Conservation (phyloP, 1,140 invertebrate genomes). For the Daktulosphaira vitifoliae region DNA sequence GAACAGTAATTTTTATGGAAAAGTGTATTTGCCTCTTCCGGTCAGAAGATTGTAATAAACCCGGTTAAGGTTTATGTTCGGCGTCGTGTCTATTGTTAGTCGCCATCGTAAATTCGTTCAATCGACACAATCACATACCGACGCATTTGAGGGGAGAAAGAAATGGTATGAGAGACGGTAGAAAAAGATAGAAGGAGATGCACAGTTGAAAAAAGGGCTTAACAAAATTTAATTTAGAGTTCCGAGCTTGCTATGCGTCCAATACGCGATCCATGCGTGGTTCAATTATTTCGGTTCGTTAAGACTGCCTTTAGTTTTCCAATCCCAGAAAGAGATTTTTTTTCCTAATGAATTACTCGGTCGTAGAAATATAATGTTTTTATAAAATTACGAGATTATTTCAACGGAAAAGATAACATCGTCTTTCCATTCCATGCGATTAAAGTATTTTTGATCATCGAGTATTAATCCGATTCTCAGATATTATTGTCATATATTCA, state of each 20-base stretch:
- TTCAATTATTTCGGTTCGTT: slow-evolving; percentile 34
- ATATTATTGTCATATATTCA: no score
- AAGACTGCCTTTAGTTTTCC: slow-evolving; percentile 18
- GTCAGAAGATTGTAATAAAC: slow-evolving; percentile 31
- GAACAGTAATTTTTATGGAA: slow-evolving; percentile 28
- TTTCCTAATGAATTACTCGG: slow-evolving; percentile 21
- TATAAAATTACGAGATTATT: no score
- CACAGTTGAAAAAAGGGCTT: slow-evolving; percentile 22
- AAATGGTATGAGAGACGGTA: neutral
- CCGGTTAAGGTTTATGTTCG: slow-evolving; percentile 29
- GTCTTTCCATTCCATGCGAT: neutral
- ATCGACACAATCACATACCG: neutral
- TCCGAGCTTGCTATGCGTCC: slow-evolving; percentile 11
- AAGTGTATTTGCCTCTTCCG: slow-evolving; percentile 11
- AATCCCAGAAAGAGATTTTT: slow-evolving; percentile 30
- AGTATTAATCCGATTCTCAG: no score
- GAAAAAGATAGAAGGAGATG: slow-evolving; percentile 4
- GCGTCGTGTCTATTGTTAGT: slow-evolving; percentile 29
- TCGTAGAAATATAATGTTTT: neutral
- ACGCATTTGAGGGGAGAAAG: no score
- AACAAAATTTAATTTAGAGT: slow-evolving; percentile 33
- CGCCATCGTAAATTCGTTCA: slow-evolving; percentile 31
- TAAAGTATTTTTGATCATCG: neutral
- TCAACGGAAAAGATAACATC: slow-evolving; percentile 8
- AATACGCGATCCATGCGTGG: slow-evolving; percentile 19